A percentile compares a stretch with the other conserved stretches of the same genome.
phyloP scores from a whole-genome alignment of 2,888 invertebrate species.

The Dysmachus trigonus region DNA sequence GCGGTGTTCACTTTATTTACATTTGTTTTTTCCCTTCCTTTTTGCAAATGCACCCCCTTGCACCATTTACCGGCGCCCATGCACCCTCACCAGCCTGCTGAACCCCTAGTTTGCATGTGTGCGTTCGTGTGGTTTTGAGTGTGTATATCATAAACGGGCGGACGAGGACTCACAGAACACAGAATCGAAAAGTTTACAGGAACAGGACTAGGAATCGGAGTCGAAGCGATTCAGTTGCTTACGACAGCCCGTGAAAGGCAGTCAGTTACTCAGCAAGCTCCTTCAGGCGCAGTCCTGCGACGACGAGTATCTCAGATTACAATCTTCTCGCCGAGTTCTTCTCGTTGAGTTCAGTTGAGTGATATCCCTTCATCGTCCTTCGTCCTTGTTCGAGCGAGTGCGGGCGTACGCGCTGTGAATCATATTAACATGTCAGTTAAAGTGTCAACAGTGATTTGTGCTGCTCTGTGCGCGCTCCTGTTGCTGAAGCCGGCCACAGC shows the following conservation, averaged over 20 bases:
- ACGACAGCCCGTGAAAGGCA: background rate
- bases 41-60: background rate
- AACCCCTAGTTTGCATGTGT: too few relatives aligned
- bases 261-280: background rate
- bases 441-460: conserved; percentile 51
- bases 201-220: conserved; percentile 6
- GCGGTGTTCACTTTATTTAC: background rate
- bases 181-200: background rate
- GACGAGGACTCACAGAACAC: background rate
- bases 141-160: too few relatives aligned
- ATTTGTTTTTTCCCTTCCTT: background rate
- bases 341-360: background rate
- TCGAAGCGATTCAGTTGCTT: conserved; percentile 11
- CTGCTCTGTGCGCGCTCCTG: conserved; percentile 49
- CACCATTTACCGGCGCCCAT: background rate
- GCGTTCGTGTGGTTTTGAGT: too few relatives aligned
- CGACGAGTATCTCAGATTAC: background rate
- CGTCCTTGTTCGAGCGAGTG: background rate
- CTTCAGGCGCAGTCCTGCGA: background rate
- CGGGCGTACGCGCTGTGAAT: background rate
- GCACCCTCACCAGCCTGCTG: background rate
- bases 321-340: background rate
- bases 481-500: conserved; percentile 49
- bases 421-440: conserved; percentile 50
- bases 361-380: background rate